Evolutionary conservation across 2,797 vertebrate species (phyloP), one percentile per base, ranked within the genome.

Genomic region (Eidolon dupreanum): DNA sequence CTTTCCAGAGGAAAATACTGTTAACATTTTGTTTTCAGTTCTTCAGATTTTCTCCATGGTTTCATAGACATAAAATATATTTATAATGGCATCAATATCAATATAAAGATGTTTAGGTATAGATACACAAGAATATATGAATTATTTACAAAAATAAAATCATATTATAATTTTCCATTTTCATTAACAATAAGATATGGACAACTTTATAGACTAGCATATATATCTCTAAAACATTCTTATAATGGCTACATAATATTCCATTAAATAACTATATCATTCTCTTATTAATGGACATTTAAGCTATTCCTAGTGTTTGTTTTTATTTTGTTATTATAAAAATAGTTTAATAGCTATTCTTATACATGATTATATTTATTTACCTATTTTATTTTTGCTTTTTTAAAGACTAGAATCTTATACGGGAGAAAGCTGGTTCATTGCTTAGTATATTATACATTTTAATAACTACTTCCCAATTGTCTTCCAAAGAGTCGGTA

Each of bases 381-480:
- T 77, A 41, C 59, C 7, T 85, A 1, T 74, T 90, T 87, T 86
- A 31, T n/a, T 70, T 57, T 33, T 79, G 43, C 0, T 57, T 81
- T 95, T 33, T 65, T 10, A 59, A 86, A 61, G 19, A 90, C 46
- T 74, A 82, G 6, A 94, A 70, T 73, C 19, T 61, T 78, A 53
- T 33, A 92, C 31, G 20, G 84, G 4, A 75, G 73, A 70, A 24
- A 53, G 6, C 26, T 74, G 22, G 4, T 1, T 88, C 16, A 78
- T 49, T 59, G 1, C 16, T 81, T 22, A 74, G 19, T 88, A 59
- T 75, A 46, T 33, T 90, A 91, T 66, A 81, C 77, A 68, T 73
- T 90, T 91, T 95, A 83, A 81, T 90, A 94, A 77, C 55, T 63
- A 41, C 2, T 81, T 95, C 22, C 8, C 19, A 46, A 70, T 46